A percentile compares a stretch with the other conserved stretches of the same genome.
Conservation (phyloP, 2,797 vertebrate species). For the Sebastiscus tertius region DNA sequence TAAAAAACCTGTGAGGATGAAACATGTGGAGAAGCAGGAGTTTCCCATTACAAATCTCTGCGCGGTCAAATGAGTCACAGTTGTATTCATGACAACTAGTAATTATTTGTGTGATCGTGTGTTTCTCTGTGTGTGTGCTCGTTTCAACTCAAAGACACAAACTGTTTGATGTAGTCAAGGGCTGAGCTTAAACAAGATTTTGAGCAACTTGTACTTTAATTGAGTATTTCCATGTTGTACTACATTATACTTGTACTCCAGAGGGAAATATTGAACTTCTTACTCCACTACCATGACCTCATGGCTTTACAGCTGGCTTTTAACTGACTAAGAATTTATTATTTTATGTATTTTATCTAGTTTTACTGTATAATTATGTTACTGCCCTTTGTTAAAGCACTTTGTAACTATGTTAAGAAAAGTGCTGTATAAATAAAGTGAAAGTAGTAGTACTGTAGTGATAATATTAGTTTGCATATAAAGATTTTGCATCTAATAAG, state of each 20-base stretch:
- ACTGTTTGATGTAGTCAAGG: not conserved
- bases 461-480: not conserved
- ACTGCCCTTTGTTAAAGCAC: not conserved
- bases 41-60: slow-evolving; percentile 8
- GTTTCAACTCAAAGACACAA: not conserved
- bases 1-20: not conserved
- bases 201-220: not conserved
- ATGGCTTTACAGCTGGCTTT: not conserved
- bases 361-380: not conserved
- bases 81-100: not conserved
- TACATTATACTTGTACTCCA: not conserved
- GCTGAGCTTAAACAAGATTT: not conserved
- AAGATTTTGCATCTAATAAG: not conserved
- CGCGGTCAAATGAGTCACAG: slow-evolving; percentile 12
- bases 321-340: not conserved
- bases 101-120: not conserved
- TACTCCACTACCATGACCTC: not conserved
- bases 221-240: not conserved
- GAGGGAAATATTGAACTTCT: not conserved
- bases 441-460: not conserved
- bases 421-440: not conserved
- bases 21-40: not conserved
- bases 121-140: not conserved
- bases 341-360: not conserved
- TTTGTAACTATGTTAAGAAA: not conserved